Conservation (phyloP, 2,113 vertebrate genomes). For the Piliocolobus tephrosceles region DNA sequence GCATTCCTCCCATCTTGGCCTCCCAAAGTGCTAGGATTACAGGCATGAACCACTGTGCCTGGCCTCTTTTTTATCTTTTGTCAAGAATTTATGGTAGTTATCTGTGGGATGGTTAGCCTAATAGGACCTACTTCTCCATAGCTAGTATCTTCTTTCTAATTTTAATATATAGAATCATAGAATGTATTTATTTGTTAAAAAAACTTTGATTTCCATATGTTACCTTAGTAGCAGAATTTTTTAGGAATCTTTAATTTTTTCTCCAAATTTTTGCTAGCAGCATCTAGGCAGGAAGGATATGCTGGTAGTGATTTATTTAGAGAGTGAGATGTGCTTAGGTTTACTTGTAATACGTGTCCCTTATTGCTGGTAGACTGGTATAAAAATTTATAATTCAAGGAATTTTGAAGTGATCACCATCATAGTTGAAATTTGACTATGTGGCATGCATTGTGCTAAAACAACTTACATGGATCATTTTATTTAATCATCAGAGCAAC, state of each 20-base stretch:
- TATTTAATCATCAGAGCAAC: neutral
- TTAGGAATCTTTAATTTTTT: neutral
- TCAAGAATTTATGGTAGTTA: neutral
- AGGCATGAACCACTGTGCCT: too few relatives aligned
- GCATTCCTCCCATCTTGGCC: too few relatives aligned
- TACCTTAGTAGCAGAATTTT: slow-evolving; percentile 35
- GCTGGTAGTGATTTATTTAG: neutral
- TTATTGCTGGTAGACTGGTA: slow-evolving; percentile 18
- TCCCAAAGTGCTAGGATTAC: too few relatives aligned
- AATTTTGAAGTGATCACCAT: neutral
- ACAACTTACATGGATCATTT: neutral
- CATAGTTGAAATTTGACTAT: neutral
- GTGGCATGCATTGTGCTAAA: neutral
- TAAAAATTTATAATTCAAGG: slow-evolving; percentile 1
- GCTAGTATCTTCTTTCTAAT: neutral
- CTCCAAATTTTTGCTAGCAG: neutral
- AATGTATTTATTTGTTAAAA: slow-evolving; percentile 6
- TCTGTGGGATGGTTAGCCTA: neutral
- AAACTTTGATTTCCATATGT: slow-evolving; percentile 14
- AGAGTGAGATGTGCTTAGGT: neutral
- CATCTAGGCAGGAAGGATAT: neutral
- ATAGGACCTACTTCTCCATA: neutral
- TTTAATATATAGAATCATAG: neutral
- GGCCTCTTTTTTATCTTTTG: neutral
- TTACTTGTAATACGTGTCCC: neutral